Evolutionary conservation across 2,888 invertebrate genomes (phyloP), one percentile per base, ranked within the genome.

Genomic region (Noctua pronuba): DNA sequence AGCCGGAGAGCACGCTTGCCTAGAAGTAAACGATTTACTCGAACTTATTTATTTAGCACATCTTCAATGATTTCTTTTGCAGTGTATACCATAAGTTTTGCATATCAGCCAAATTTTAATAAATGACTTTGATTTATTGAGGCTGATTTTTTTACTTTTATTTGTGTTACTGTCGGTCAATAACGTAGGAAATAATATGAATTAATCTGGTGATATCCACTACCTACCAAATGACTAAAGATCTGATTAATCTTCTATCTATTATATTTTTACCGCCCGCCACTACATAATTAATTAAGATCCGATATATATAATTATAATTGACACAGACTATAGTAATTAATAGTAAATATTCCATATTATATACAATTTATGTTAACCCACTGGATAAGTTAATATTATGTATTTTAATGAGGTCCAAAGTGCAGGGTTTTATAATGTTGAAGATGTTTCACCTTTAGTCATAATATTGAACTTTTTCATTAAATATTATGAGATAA

Each of bases 291-390:
- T 76, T 76, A 75, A 74, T 58, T 44, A 74, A 73, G 62, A 77
- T 64, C n/a, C 38, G 38, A 38, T 38, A 69, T 62, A 68, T 79
- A 81, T 35, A 55, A 74, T 77, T 79, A 76, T 75, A 86, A 88
- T 87, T 79, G 77, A 83, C 77, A 75, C 67, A 86, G 28, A 69
- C 68, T 86, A 83, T 78, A 62, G 67, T 75, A 58, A 74, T 77
- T 66, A 68, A 68, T 75, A 73, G 16, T 73, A 52, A 69, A 70
- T 38, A 75, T 67, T 77, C 64, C 4, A 24, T 70, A 68, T 21
- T 71, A 65, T 72, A 46, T 52, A 83, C 73, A 82, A 71, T 62
- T n/a, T 44, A 70, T 55, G n/a, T 55, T 44, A 65, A 70, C 21
- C 35, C 62, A 44, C 55, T 69, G 46, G 28, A 58, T 66, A 62